Evolutionary conservation across 1,140 invertebrate genomes (phyloP), one percentile per base, ranked within the genome.

Genomic region (Amyelois transitella): DNA sequence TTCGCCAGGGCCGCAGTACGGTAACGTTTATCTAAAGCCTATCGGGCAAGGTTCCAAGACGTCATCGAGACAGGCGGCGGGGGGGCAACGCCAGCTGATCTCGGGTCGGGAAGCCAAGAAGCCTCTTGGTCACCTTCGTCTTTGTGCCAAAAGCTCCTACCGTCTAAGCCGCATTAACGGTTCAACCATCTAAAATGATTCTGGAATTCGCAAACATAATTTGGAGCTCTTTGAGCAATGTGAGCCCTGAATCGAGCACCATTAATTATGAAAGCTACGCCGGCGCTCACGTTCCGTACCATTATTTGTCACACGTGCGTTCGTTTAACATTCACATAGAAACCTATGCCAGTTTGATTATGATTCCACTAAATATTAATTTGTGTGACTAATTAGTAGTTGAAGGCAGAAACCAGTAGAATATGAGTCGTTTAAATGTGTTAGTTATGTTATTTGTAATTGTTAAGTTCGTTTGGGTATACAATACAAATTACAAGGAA

Each of bases 11-110:
- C 55, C 59, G 69, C 64, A 72, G 69, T 73, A 73, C 64, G 72
- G 72, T 66, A 57, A 51, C 51, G 64, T 79, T 77, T 79, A 81
- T 77, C 74, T 76, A 65, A 74, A 77, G 77, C 68, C 69, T 67
- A 76, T 72, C 76, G 77, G 81, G 79, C 81, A 82, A 66, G 67
- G 49, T 75, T 81, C 79, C 79, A 82, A 81, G 70, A 64, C 66
- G 63, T 69, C 69, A 66, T 72, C 63, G 66, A 64, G 63, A 60
- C 59, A 25, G 58, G 45, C 48, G 53, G 55, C 54, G 60, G 48
- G 56, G 64, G 53, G 53, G 62, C 57, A 25, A 58, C 63, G 58
- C 64, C 57, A 59, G 55, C 58, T 43, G 58, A 61, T 61, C 59
- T 60, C 59, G 43, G 57, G 61, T 60, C 54, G 32, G 56, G 59